Base-by-base conservation (phyloP, 1,140 invertebrate species). In the Tetraneura akinire region DNA sequence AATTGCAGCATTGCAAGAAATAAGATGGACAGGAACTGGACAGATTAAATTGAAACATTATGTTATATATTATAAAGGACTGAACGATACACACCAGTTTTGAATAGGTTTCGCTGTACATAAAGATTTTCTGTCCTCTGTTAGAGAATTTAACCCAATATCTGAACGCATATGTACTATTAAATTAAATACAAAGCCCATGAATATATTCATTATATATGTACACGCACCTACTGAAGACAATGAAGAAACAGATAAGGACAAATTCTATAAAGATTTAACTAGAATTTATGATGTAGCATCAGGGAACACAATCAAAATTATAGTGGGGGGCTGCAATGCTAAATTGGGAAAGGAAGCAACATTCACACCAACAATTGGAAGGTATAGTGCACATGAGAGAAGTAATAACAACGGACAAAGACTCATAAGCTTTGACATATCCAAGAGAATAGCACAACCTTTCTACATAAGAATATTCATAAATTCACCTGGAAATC, bases 311-410 rank as follows among this genome's bases (percentile, higher is more conserved):
- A 68, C n/a, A 6, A 42, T 68, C 66, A 68, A 45, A 47, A 68
- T 47, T n/a, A 45, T 45, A 68, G 42, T 68, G 42, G 42, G 8
- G 8, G 66, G 45, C 23, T 68, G 66, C 21, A 76, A 53, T 10
- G 26, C 32, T 21, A 82, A 64, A 64, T 16, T 64, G 18, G 26
- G 62, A 42, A 64, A 14, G 18, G 32, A 64, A 9, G 1, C 32
- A 64, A 21, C 18, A 21, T 55, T 55, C 21, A 55, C 0, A 64
- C 29, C 62, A 0, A 80, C 47, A 81, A 85, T 83, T 11, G 85
- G 82, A 80, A 87, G 62, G 45, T 86, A 80, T 23, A 74, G 85
- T 83, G 57, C 81, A 83, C 81, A 86, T 82, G 49, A 80, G 47
- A n/a, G 21, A 32, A 80, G 66, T 13, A 83, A 83, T 74, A 81